These are phyloP conservation scores for Tragelaphus imberbis DNA, from an alignment of 2,113 vertebrate species.

Conservation along the genomic window DNA sequence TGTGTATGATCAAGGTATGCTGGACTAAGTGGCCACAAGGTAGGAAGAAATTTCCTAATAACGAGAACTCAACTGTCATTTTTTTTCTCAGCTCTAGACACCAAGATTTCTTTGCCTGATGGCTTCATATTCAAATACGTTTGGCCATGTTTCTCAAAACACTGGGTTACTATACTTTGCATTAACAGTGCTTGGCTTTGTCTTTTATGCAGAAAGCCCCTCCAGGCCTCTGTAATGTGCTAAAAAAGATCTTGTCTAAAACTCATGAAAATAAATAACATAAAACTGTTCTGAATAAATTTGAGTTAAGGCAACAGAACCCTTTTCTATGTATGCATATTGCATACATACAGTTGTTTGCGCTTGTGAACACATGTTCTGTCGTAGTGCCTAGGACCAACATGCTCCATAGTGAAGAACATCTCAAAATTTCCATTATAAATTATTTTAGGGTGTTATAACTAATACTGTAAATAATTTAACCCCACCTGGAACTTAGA, in stretches of 20 bases:
- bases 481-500: conserved; percentile 23
- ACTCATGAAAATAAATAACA: conserved; percentile 76
- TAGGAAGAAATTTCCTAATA: conserved; percentile 60
- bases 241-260: conserved; percentile 78
- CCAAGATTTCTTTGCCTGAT: conserved; percentile 69
- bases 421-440: conserved; percentile 71
- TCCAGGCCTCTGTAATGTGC: conserved; percentile 76
- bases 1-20: neutral
- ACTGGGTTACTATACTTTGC: conserved; percentile 67
- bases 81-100: conserved; percentile 60
- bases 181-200: conserved; percentile 75
- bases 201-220: conserved; percentile 75
- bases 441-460: conserved; percentile 68
- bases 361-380: conserved; percentile 51
- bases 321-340: conserved; percentile 66
- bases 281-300: conserved; percentile 75
- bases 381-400: conserved; percentile 3
- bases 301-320: conserved; percentile 74
- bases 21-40: conserved; percentile 35
- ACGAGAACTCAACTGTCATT: conserved; percentile 57
- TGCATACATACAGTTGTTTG: conserved; percentile 45
- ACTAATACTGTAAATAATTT: conserved; percentile 53
- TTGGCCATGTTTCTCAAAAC: conserved; percentile 70
- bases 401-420: conserved; percentile 48
- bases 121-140: conserved; percentile 69